Percentiles rank a stretch among this genome's conserved stretches.
These are phyloP conservation scores for Polypedilum pembai DNA, from an alignment of 1,140 invertebrate species.

Conservation along the genomic window DNA sequence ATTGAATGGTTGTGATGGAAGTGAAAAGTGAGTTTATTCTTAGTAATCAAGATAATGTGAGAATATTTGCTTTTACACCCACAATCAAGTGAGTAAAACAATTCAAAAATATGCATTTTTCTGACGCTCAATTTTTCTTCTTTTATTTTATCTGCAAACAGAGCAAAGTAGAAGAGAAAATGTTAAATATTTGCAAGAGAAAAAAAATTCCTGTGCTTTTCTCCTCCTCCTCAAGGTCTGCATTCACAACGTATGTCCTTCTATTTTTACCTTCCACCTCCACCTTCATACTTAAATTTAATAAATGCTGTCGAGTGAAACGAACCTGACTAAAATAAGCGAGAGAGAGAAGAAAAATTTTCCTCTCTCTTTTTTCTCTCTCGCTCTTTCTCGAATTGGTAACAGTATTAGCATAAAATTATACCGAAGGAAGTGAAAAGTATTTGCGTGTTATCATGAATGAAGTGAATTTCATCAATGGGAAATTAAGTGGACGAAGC, in stretches of 20 bases:
- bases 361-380: no score
- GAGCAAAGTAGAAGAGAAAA: background rate
- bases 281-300: no score
- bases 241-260: slow-evolving; percentile 6
- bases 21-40: background rate
- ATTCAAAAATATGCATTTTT: background rate
- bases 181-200: slow-evolving; percentile 3
- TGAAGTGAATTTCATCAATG: no score
- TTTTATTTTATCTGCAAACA: slow-evolving; percentile 9
- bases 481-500: no score
- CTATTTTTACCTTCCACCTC: background rate
- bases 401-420: no score
- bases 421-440: no score
- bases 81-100: background rate
- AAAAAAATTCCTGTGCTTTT: slow-evolving; percentile 3
- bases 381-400: no score
- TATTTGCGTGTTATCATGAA: no score
- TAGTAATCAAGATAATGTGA: background rate
- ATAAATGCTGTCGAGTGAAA: no score
- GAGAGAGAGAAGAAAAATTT: no score
- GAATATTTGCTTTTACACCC: background rate
- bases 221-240: background rate
- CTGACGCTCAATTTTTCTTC: background rate
- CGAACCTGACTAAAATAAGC: no score
- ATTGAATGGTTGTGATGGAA: background rate